Base-by-base conservation (phyloP, 2,113 vertebrate species). In the Falcunculus frontatus region DNA sequence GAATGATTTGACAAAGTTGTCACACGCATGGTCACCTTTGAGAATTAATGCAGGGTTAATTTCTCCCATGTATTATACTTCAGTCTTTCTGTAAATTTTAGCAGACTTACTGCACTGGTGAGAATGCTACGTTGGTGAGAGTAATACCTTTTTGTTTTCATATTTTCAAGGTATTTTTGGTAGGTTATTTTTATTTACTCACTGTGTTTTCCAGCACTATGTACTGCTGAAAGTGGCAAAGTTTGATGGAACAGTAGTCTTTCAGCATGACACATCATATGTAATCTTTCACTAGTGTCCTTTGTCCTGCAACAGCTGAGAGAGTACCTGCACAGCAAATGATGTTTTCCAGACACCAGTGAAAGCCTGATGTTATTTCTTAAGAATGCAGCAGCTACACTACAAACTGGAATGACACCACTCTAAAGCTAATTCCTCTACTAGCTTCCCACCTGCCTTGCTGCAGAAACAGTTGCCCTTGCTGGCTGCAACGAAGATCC, bases 301-400 rank as follows among this genome's bases (percentile, higher is more conserved):
- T 96, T 94, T 86, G 91, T 96, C 87, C 72, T 88, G 68, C 72
- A 90, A 44, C 60, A 94, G 72, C 82, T 94, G 95, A 96, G 85
- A 81, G 47, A 83, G 63, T 95, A 97, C 96, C 95, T 97, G 95
- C 64, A 74, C 72, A 72, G 68, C 79, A 91, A 64, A 89, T 92
- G 90, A 96, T 86, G 44, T 64, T 91, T 93, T 95, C 92, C 93
- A 97, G 95, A 78, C 88, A 88, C 52, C 59, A 81, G 55, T 1
- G 5, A 87, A 92, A 95, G 30, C 50, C 85, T 96, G 87, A 94
- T 91, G 87, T 85, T 95, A 94, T 55, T 94, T 90, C 90, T 95
- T 55, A 94, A 96, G 93, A 94, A 97, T 94, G 87, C 59, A 77
- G 63, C 79, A 88, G 56, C 68, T 90, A 95, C 42, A 44, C 42